Evolutionary conservation across 2,113 vertebrate species (phyloP).

Genomic region (zebrafish (Danio rerio)): GRCz12tu NC_133191.1:30485001-30485500

Average conservation of each 20-base stretch:
- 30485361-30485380: background rate
- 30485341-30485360: slow-evolving; percentile 13
- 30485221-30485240: slow-evolving; percentile 59
- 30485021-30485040: slow-evolving; percentile 10
- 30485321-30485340: slow-evolving; percentile 15
- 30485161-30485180: background rate
- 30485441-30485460: slow-evolving; percentile 7
- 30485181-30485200: slow-evolving; percentile 23
- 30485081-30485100: slow-evolving; percentile 54
- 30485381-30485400: background rate
- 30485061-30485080: slow-evolving; percentile 49
- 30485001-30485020: background rate
- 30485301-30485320: slow-evolving; percentile 45
- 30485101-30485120: slow-evolving; percentile 38
- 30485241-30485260: slow-evolving; percentile 51
- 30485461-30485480: slow-evolving; percentile 24
- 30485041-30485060: slow-evolving; percentile 32
- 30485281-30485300: slow-evolving; percentile 53
- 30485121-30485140: slow-evolving; percentile 50
- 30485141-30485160: slow-evolving; percentile 47
- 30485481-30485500: slow-evolving; percentile 18
- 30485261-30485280: slow-evolving; percentile 39
- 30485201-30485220: slow-evolving; percentile 43
- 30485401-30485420: background rate
- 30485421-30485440: background rate